Evolutionary conservation across 1,140 invertebrate species (phyloP).

Genomic region (Brachionus sp.): DNA sequence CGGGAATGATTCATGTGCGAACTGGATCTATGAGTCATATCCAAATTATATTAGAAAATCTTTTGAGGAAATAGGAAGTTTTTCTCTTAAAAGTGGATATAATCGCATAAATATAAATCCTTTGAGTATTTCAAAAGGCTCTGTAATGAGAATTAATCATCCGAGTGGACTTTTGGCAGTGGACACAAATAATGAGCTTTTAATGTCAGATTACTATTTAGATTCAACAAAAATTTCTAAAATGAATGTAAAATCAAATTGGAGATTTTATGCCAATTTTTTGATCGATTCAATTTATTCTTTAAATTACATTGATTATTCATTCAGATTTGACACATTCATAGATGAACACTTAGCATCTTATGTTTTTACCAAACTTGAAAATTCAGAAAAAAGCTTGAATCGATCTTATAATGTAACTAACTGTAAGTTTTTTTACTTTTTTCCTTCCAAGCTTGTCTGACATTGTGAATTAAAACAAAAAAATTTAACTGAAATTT

Average conservation of each 20-base stretch:
- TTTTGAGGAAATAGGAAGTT: background rate
- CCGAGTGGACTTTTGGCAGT: background rate
- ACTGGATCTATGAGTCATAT: background rate
- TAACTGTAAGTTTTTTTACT: background rate
- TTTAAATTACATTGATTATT: background rate
- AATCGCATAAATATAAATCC: background rate
- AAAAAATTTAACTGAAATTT: too few relatives aligned
- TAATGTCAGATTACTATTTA: background rate
- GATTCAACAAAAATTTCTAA: background rate
- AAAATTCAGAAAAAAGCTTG: background rate
- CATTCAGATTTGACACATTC: background rate
- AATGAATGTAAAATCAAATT: background rate
- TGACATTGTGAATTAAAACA: background rate
- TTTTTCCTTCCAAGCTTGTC: background rate
- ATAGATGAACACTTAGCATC: background rate
- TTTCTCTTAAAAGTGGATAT: background rate
- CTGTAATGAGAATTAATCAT: background rate
- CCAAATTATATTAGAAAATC: background rate
- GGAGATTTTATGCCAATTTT: constrained; percentile 16
- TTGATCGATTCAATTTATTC: background rate
- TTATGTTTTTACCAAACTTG: background rate
- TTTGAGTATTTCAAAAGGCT: background rate
- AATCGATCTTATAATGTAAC: background rate
- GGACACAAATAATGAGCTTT: background rate
- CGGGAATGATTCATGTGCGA: background rate